Evolutionary conservation across 2,113 vertebrate species (phyloP).

Genomic region (Arvicanthis niloticus): DNA sequence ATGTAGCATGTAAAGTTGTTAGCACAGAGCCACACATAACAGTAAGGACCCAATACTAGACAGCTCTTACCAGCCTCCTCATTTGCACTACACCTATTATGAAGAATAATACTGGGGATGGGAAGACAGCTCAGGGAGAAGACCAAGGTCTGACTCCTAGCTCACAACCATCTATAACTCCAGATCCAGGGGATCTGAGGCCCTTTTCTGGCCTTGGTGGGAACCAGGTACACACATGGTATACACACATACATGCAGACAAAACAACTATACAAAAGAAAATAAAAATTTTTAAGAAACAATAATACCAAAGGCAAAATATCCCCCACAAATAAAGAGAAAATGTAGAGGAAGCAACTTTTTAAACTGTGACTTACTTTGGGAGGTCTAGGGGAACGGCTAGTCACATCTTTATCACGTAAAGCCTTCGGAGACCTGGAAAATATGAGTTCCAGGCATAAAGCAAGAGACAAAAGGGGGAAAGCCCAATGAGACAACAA

Average conservation of each 20-base stretch:
- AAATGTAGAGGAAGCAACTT: conserved; percentile 28
- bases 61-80: neutral
- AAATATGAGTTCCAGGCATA: conserved; percentile 48
- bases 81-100: neutral
- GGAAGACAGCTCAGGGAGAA: neutral
- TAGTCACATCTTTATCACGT: conserved; percentile 30
- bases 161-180: neutral
- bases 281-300: neutral
- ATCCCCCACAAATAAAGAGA: conserved; percentile 16
- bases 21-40: neutral
- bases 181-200: neutral
- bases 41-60: neutral
- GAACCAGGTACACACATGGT: neutral
- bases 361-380: conserved; percentile 61
- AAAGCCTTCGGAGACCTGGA: conserved; percentile 73
- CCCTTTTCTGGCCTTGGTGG: neutral
- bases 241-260: neutral
- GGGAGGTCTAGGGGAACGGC: neutral
- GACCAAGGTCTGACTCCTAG: neutral
- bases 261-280: neutral
- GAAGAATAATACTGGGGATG: neutral
- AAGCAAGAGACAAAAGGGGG: neutral
- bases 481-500: neutral
- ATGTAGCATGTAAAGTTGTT: neutral
- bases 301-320: conserved; percentile 34